Percentiles rank a stretch among this genome's conserved stretches.
phyloP scores from a whole-genome alignment of 2,797 vertebrate genomes.

The Chaetodon trifasciatus region DNA sequence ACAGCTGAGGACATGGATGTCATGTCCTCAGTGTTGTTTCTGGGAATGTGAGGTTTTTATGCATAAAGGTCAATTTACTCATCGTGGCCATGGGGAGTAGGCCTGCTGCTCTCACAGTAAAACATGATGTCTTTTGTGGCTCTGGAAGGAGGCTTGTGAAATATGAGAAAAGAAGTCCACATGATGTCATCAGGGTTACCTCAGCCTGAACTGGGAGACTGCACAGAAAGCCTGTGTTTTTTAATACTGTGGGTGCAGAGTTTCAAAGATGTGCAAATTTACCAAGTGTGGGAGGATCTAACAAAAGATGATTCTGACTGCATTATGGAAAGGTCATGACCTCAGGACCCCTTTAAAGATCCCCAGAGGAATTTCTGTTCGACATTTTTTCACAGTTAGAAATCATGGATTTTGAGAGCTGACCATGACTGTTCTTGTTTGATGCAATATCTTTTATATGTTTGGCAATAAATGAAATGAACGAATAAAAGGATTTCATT shows the following conservation, averaged over 20 bases:
- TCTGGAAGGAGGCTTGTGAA: background rate
- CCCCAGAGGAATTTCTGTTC: background rate
- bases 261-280: background rate
- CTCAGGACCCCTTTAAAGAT: background rate
- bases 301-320: background rate
- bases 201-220: background rate
- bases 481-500: background rate
- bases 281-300: background rate
- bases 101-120: background rate
- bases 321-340: background rate
- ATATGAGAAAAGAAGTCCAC: background rate
- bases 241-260: background rate
- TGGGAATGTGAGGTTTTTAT: background rate
- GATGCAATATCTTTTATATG: background rate
- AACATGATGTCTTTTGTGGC: background rate
- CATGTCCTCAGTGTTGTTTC: constrained; percentile 8
- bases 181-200: background rate
- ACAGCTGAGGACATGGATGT: constrained; percentile 2
- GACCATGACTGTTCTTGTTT: background rate
- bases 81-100: background rate
- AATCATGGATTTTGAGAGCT: background rate
- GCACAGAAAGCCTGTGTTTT: background rate
- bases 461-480: background rate
- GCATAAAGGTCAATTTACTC: background rate
- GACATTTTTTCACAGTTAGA: background rate